These are phyloP conservation scores for Capricornis sumatraensis DNA, from an alignment of 2,113 vertebrate genomes.

Conservation along the genomic window DNA sequence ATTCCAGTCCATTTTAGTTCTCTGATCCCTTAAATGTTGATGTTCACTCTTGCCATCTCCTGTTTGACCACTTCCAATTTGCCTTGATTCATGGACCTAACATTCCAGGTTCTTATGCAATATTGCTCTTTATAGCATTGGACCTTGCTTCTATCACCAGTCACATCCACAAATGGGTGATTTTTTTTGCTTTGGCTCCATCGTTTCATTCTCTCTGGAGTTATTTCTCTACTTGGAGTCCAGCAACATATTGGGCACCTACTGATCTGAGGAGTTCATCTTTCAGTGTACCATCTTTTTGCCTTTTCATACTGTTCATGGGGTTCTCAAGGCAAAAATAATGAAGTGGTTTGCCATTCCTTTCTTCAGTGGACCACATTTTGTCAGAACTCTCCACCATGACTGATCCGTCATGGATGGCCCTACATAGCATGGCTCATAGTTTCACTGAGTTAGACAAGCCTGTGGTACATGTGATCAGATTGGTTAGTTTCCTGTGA, in stretches of 20 bases:
- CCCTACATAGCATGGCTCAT: neutral
- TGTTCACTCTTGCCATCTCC: neutral
- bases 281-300: neutral
- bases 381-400: neutral
- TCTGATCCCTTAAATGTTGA: neutral
- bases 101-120: neutral
- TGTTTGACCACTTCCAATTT: neutral
- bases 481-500: neutral
- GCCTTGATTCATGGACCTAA: neutral
- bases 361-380: neutral
- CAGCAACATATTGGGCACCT: neutral
- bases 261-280: neutral
- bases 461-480: neutral
- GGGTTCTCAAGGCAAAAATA: neutral
- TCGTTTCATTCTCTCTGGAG: neutral
- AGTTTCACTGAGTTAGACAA: neutral
- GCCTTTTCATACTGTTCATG: neutral
- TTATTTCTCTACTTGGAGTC: neutral
- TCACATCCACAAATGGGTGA: neutral
- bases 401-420: rapidly evolving
- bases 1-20: neutral
- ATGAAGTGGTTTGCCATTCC: neutral
- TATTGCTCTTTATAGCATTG: neutral
- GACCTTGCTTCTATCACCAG: neutral
- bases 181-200: neutral